Conservation (phyloP, 2,797 vertebrate species). For the Sitta carolinensis region DNA sequence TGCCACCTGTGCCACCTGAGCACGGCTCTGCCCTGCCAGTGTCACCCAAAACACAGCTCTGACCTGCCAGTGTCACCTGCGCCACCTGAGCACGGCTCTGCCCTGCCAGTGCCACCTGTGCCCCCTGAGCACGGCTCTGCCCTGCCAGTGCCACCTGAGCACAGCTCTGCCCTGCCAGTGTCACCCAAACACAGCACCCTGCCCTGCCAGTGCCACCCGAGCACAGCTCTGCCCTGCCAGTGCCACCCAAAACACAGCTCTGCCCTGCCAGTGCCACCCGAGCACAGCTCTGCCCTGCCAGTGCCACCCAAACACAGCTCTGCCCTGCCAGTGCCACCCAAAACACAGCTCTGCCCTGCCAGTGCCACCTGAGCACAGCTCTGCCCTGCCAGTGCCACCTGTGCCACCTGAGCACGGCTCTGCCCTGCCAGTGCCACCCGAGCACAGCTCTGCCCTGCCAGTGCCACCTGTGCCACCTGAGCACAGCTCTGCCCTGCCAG, state of each 20-base stretch:
- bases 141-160: background rate
- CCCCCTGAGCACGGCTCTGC: background rate
- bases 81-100: fast-evolving
- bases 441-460: no score
- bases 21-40: no score
- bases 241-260: background rate
- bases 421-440: no score
- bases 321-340: background rate
- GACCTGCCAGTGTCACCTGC: no score
- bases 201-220: background rate
- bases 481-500: no score
- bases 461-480: no score
- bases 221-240: fast-evolving
- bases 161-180: fast-evolving
- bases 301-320: no score
- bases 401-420: background rate
- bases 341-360: fast-evolving
- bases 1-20: no score
- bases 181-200: background rate
- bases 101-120: background rate
- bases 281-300: no score
- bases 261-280: background rate
- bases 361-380: background rate
- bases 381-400: no score
- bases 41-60: no score